Base-by-base conservation (phyloP, 2,113 vertebrate genomes). In the Nycticryphes semicollaris region DNA sequence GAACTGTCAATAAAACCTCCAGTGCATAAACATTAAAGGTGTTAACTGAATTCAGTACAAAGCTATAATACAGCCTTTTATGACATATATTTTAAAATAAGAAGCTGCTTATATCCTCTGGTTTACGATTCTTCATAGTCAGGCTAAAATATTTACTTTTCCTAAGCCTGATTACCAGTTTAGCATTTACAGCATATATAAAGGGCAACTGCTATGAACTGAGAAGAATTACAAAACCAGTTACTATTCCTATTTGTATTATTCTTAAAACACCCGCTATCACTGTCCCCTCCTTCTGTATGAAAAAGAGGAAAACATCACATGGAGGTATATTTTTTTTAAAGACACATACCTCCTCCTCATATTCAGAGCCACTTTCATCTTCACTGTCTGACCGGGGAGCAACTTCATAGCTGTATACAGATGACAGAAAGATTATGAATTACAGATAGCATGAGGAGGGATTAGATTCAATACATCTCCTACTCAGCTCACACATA, bases 321-420 rank as follows among this genome's bases (percentile, higher is more conserved):
- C 39, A 79, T 6, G 3, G 47, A 73, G 0, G n/a, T n/a, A n/a
- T n/a, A n/a, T n/a, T 82, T 94, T 8, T 83, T 88, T 84, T 30
- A 16, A 88, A 86, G 66, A 75, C 5, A 95, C 98, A 67, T 94
- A 99, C 99, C 98, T 99, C 99, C 31, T 99, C 99, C 77, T 99
- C 99, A 90, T 98, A 99, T 77, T 99, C 99, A 27, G 99, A 99
- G 75, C 98, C 98, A 74, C 99, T 99, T 96, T 99, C 99, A 33
- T 97, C 98, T 97, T 99, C 99, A 83, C 99, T 99, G 97, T 99
- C 99, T 27, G 99, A 99, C 86, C 99, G 98, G 4, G 99, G 99
- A 21, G 99, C 99, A 39, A 99, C 99, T 98, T 99, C 99, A 66
- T 99, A 99, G 53, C 99, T 99, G 88, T 48, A 68, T 39, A 87